A percentile compares a stretch with the other conserved stretches of the same genome.
phyloP scores from a whole-genome alignment of 2,797 vertebrate genomes.

The Numenius phaeopus region DNA sequence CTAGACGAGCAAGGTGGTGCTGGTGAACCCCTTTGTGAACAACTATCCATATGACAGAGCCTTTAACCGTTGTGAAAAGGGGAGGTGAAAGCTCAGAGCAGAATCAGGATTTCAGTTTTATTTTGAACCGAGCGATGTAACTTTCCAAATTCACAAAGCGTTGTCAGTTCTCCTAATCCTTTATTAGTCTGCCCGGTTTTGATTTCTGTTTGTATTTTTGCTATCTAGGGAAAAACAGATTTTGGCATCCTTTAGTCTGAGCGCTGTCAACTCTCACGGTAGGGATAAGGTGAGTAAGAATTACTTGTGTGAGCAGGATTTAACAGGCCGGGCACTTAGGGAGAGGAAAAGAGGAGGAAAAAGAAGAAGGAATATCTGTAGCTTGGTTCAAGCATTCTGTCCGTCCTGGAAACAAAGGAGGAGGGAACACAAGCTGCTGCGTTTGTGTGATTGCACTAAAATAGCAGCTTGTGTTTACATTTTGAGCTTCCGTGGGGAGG shows the following conservation, averaged over 20 bases:
- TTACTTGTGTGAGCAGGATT: slow-evolving; percentile 1
- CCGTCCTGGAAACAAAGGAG: not conserved
- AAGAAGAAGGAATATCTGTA: not conserved
- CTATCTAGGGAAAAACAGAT: not conserved
- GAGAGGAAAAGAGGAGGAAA: not conserved
- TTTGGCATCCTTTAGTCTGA: not conserved
- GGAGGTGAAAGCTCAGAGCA: not conserved
- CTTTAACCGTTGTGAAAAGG: not conserved
- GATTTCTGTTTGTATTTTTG: slow-evolving; percentile 48
- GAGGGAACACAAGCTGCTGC: not conserved
- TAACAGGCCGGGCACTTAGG: not conserved
- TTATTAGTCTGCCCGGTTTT: slow-evolving; percentile 1
- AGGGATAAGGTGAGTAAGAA: not conserved
- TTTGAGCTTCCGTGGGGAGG: not conserved
- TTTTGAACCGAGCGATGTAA: not conserved
- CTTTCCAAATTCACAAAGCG: slow-evolving; percentile 20
- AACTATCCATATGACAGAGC: not conserved
- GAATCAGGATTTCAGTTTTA: not conserved
- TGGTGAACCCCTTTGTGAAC: not conserved
- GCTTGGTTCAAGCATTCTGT: not conserved
- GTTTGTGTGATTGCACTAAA: not conserved
- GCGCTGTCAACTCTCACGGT: not conserved
- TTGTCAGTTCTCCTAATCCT: not conserved
- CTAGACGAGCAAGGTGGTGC: not conserved
- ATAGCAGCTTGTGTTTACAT: slow-evolving; percentile 21